Evolutionary conservation across 2,888 invertebrate genomes (phyloP), one percentile per base, ranked within the genome.

Genomic region (Allophyes oxyacanthae): DNA sequence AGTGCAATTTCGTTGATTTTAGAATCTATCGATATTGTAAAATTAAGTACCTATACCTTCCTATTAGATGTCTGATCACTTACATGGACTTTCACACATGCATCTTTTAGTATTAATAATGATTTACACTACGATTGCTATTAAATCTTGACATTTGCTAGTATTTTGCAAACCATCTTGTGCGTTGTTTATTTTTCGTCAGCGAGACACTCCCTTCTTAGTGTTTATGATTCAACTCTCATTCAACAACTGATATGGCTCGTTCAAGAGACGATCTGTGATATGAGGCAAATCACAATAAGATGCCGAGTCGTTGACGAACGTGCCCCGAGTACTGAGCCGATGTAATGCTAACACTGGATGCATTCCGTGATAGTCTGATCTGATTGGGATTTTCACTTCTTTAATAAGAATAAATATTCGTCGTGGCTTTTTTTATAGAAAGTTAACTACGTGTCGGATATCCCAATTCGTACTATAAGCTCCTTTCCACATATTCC

Each of bases 281-380:
- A 77, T 78, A 77, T 72, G 50, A 72, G 49, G 55, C 69, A 80
- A 75, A 79, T 77, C 62, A 74, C 72, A 79, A 77, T 77, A 74
- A 75, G 72, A 81, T 63, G 68, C 68, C 66, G 65, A 53, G 53
- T 43, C 53, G 51, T 60, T 56, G 58, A 54, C 60, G 62, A 42
- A 83, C 86, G 84, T 86, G 86, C 48, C 53, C 55, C n/a, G 83
- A 32, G 55, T 83, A 72, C 73, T 34, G 56, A 78, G 40, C 45
- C 46, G 36, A 43, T 43, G 40, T 54, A 61, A 69, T 69, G 66
- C 52, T 65, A 50, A 61, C 61, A 61, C 73, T 73, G 68, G 66
- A 68, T 73, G 58, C 52, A 57, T 38, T 57, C 14, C 30, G 25
- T 25, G 42, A 61, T 52, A 60, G 9, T 44, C 40, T 32, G 11